These are phyloP conservation scores for Caenorhabditis zanzibari DNA, from an alignment of 2,888 invertebrate genomes.

Conservation along the genomic window DNA sequence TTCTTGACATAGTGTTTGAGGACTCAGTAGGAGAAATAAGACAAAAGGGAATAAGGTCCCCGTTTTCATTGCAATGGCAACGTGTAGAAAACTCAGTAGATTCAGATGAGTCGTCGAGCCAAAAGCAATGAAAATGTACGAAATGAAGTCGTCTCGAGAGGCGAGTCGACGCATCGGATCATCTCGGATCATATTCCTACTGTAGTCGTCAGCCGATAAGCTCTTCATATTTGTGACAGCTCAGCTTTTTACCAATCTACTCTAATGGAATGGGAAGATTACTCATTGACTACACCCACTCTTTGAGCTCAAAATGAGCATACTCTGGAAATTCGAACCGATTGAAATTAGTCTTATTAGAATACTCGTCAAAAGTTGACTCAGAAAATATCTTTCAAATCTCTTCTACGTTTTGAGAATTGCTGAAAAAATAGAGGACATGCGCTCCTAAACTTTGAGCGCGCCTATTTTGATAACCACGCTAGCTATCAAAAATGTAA, in stretches of 20 bases:
- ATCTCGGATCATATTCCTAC: slow-evolving; percentile 53
- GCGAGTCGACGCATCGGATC: slow-evolving; percentile 19
- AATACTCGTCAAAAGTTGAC: too few species aligned
- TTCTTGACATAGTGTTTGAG: slow-evolving; percentile 33
- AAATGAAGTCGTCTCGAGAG: slow-evolving; percentile 32
- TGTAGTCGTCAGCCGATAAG: slow-evolving; percentile 54
- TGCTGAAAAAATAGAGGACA: too few species aligned
- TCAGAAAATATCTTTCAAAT: too few species aligned
- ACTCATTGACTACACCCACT: too few species aligned
- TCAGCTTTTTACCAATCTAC: slow-evolving; percentile 32
- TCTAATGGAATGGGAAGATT: slow-evolving; percentile 50
- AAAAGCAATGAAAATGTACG: slow-evolving; percentile 26
- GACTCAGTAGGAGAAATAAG: slow-evolving; percentile 7
- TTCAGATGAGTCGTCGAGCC: slow-evolving; percentile 1
- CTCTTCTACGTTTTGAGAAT: too few species aligned
- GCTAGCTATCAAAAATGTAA: too few species aligned
- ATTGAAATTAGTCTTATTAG: too few species aligned
- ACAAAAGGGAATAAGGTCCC: slow-evolving; percentile 13
- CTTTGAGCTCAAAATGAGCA: too few species aligned
- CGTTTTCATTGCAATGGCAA: slow-evolving; percentile 11
- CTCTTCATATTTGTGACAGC: slow-evolving; percentile 14
- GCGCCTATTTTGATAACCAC: too few species aligned
- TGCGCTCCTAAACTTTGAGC: too few species aligned
- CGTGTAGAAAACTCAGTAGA: too few species aligned
- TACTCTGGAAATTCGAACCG: too few species aligned